Conservation (phyloP, 2,888 invertebrate species). For the Cheilosia impressa region DNA sequence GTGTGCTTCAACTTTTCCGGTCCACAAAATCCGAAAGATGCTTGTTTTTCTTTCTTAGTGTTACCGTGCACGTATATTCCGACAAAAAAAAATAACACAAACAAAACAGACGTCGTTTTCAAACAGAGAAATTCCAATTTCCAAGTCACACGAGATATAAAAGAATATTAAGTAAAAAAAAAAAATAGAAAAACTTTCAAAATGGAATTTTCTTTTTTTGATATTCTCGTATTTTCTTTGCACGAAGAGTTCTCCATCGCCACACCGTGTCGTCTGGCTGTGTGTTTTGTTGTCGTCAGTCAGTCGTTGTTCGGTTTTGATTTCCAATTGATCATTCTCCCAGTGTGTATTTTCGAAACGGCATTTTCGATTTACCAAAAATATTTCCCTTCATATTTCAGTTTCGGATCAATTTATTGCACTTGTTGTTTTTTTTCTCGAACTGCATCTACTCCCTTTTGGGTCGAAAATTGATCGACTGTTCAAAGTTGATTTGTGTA, state of each 20-base stretch:
- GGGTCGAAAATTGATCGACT: not conserved
- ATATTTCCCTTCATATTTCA: not conserved
- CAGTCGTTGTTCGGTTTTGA: constrained; percentile 49
- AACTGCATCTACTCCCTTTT: not conserved
- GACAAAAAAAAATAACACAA: not conserved
- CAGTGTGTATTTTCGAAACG: not conserved
- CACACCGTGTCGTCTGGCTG: constrained; percentile 24
- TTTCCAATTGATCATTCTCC: constrained; percentile 10
- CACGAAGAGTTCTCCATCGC: constrained; percentile 29
- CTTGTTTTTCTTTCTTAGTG: constrained; percentile 19
- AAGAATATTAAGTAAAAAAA: constrained; percentile 2
- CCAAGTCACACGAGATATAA: constrained; percentile 42
- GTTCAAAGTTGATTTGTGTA: not conserved
- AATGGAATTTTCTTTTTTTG: constrained; percentile 8
- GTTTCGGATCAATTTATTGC: too few relatives aligned
- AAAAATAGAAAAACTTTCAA: constrained; percentile 8
- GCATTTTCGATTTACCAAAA: not conserved
- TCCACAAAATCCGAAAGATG: constrained; percentile 10
- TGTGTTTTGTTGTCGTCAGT: constrained; percentile 51
- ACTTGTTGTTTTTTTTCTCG: not conserved
- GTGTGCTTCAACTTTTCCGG: constrained; percentile 2
- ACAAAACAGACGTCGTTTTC: constrained; percentile 5
- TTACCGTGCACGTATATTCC: not conserved
- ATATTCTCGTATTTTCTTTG: constrained; percentile 7
- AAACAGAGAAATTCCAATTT: constrained; percentile 49